A percentile compares a stretch with the other conserved stretches of the same genome.
phyloP scores from a whole-genome alignment of 1,140 invertebrate species.

The Ceratina australensis region DNA sequence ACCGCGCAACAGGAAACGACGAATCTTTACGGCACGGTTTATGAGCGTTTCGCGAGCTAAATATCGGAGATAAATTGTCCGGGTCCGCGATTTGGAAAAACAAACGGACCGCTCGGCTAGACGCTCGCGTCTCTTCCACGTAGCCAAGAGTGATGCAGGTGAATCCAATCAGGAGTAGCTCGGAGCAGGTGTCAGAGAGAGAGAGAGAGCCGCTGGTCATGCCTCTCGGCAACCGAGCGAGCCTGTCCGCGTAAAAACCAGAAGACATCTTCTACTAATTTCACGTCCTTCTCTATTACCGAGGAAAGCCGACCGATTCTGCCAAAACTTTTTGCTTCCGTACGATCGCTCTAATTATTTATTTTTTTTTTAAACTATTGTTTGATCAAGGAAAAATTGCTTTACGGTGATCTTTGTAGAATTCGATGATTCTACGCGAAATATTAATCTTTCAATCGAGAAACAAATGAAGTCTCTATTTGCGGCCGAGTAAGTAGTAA shows the following conservation, averaged over 20 bases:
- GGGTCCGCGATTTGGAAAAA: slow-evolving; percentile 1
- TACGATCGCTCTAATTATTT: slow-evolving; percentile 53
- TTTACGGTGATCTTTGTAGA: too few species aligned
- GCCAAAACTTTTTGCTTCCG: background rate
- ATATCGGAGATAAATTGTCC: slow-evolving; percentile 15
- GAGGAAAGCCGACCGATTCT: slow-evolving; percentile 24
- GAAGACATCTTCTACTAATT: slow-evolving; percentile 61
- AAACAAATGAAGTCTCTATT: slow-evolving; percentile 18
- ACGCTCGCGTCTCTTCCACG: slow-evolving; percentile 1
- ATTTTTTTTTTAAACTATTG: background rate
- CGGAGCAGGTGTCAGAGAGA: slow-evolving; percentile 61
- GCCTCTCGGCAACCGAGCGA: slow-evolving; percentile 48
- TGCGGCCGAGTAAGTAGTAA: slow-evolving; percentile 18
- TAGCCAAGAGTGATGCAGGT: slow-evolving; percentile 56
- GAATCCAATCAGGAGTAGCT: slow-evolving; percentile 66
- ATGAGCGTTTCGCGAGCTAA: slow-evolving; percentile 3
- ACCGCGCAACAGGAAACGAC: slow-evolving; percentile 14
- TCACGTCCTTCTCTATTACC: slow-evolving; percentile 62
- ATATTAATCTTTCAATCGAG: background rate
- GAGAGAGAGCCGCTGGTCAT: slow-evolving; percentile 43
- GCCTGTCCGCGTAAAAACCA: slow-evolving; percentile 62
- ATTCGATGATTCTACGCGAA: too few species aligned
- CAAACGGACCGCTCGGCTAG: background rate
- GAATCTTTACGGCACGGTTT: slow-evolving; percentile 31
- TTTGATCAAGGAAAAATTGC: too few species aligned